Conservation (phyloP, 2,113 vertebrate genomes). For the Blennius ocellaris region DNA sequence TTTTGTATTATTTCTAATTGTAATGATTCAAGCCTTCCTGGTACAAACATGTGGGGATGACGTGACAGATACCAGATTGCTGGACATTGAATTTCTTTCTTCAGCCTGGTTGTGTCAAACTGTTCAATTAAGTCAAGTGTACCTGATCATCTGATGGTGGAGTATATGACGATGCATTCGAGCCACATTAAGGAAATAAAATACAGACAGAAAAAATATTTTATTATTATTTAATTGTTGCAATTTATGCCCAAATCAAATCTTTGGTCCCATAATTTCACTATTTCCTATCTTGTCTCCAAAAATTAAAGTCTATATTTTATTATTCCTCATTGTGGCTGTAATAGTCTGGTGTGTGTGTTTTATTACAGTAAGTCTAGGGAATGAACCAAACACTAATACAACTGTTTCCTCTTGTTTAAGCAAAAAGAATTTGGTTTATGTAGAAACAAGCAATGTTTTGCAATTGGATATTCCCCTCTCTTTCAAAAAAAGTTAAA, state of each 20-base stretch:
- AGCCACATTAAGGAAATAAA: neutral
- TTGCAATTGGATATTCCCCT: slow-evolving; percentile 86
- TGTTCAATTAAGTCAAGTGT: neutral
- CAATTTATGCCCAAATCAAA: too few species aligned
- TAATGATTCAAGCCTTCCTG: too few species aligned
- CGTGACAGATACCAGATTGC: too few species aligned
- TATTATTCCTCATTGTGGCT: too few species aligned
- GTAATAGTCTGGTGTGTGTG: too few species aligned
- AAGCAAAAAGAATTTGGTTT: slow-evolving; percentile 90
- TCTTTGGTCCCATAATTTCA: too few species aligned
- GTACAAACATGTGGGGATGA: too few species aligned
- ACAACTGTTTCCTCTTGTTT: slow-evolving; percentile 79
- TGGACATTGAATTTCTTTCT: neutral
- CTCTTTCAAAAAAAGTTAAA: slow-evolving; percentile 90
- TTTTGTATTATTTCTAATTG: too few species aligned
- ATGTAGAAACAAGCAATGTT: slow-evolving; percentile 91
- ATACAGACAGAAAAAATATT: too few species aligned
- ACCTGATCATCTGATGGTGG: slow-evolving; percentile 14
- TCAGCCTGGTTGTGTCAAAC: neutral
- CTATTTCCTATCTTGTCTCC: too few species aligned
- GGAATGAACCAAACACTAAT: slow-evolving; percentile 79
- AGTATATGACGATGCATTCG: slow-evolving; percentile 2
- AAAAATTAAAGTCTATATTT: too few species aligned
- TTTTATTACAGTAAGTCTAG: slow-evolving; percentile 32
- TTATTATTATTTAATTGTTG: too few species aligned